Evolutionary conservation across 2,113 vertebrate species (phyloP).

Genomic region (Zosterops japonicus): DNA sequence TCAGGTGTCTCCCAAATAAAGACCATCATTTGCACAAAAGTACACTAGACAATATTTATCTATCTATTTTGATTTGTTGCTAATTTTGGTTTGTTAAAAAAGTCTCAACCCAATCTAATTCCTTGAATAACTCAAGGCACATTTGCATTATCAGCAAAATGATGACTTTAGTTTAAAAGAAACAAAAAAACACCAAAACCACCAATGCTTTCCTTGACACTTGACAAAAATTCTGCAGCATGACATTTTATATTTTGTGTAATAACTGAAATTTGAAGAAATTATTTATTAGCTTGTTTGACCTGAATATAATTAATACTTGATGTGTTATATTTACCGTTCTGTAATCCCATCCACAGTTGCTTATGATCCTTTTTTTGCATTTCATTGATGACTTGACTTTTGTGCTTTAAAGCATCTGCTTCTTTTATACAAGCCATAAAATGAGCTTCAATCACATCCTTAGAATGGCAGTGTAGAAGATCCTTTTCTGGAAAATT

Average conservation of each 20-base stretch:
- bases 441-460: constrained; percentile 96
- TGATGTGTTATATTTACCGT: constrained; percentile 78
- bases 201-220: background rate
- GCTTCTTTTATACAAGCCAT: constrained; percentile 99
- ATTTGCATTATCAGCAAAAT: background rate
- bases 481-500: constrained; percentile 93
- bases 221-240: background rate
- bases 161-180: background rate
- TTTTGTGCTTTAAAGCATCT: constrained; percentile 98
- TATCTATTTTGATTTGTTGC: background rate
- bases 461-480: constrained; percentile 90
- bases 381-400: constrained; percentile 99
- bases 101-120: background rate
- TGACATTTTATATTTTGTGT: background rate
- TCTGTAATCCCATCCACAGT: constrained; percentile 99
- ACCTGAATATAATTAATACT: background rate
- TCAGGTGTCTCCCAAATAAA: background rate
- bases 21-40: background rate
- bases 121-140: background rate
- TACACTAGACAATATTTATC: background rate
- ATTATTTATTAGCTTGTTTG: background rate
- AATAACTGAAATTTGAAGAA: background rate
- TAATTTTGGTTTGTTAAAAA: background rate
- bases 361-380: constrained; percentile 99
- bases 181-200: background rate